Base-by-base conservation (phyloP, 2,888 invertebrate species). In the Oasisia sp. region DNA sequence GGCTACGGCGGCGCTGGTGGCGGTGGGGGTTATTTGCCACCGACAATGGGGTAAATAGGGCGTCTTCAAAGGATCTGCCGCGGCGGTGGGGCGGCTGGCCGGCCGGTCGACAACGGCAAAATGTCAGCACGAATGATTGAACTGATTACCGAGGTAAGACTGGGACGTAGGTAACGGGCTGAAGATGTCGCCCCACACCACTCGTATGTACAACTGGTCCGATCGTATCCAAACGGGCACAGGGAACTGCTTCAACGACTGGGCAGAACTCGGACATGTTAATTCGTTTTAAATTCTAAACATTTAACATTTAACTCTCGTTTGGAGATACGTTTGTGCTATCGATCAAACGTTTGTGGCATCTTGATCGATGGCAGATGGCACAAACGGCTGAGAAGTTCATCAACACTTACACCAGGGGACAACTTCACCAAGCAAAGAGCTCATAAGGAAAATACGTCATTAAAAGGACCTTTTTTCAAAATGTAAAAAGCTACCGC, bases 11-110 rank as follows among this genome's bases (percentile, higher is more conserved):
- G 74, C 74, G 74, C 27, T 74, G 74, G 74, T 74, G 74, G 74
- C 74, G 74, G 74, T 19, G 74, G 74, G 74, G 74, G 74, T 74
- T 74, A 74, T 74, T 74, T 7, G 74, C n/a, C n/a, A n/a, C 74
- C 74, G 74, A 74, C 74, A 74, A 74, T 74, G 19, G 74, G 74
- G 74, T 74, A 74, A 74, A 74, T 74, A 74, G 74, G 74, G 74
- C 74, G 74, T 74, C 74, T 74, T 74, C 74, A 74, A 74, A 74
- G 74, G 74, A n/a, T 74, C 74, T 74, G 74, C 74, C 74, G 74
- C 74, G 74, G 74, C n/a, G 74, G 74, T 74, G 74, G 74, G 74
- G 14, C 74, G 74, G 19, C 74, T n/a, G 74, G 74, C 74, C 27
- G 74, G 74, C 7, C 74, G 74, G 74, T n/a, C 74, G n/a, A 74